Base-by-base conservation (phyloP, 2,113 vertebrate genomes). In the Calidris pugnax region DNA sequence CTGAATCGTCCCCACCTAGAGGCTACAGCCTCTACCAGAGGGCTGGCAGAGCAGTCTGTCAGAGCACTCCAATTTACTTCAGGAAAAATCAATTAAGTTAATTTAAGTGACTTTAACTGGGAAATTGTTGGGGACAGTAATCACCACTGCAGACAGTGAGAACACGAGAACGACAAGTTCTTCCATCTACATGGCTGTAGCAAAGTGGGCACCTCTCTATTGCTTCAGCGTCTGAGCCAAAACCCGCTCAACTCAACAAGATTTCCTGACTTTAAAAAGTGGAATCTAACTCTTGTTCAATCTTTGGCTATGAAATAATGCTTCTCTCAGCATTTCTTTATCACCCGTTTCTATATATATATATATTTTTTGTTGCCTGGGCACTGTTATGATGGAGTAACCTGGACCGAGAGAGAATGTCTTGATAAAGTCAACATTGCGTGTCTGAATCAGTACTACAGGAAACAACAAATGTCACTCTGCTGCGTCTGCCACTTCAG, bases 401-500 rank as follows among this genome's bases (percentile, higher is more conserved):
- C 57, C 18, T 22, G 67, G 71, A 53, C 35, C 20, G 10, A 89
- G 92, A 75, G 35, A 90, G 53, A 91, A 89, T 63, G 50, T 66
- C 84, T 89, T 73, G 27, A 87, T 87, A 89, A 97, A 95, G 84
- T 76, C 84, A 91, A 79, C 32, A 62, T n/a, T 77, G 69, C 1
- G 0, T 92, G 89, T 79, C 89, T 85, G 81, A 94, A 91, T 92
- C 62, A 62, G n/a, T 89, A n/a, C 26, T 85, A 85, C 45, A 79
- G 69, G 91, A 95, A 95, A 85, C 67, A 82, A 76, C 74, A 97
- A 97, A 97, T 92, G 91, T 96, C 71, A 80, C 41, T 90, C 76
- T 47, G 74, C 74, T 64, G 69, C 84, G 96, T 96, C 89, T 97
- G 89, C 91, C 87, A 87, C 91, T 91, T 96, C 95, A 95, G 92